Conservation (phyloP, 2,797 vertebrate species). For the Melanotaenia nigrans region DNA sequence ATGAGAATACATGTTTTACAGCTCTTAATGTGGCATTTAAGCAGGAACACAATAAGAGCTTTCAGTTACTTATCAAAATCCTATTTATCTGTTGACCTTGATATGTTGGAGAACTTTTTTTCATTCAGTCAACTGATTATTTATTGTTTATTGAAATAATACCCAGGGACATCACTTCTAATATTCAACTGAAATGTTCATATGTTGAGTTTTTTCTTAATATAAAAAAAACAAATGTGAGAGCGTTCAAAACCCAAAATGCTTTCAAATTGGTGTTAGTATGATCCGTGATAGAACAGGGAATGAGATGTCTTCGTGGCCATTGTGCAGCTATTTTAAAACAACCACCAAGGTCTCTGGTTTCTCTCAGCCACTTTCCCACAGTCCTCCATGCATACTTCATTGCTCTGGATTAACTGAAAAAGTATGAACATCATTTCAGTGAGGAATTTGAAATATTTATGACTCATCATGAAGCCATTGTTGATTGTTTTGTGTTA, state of each 20-base stretch:
- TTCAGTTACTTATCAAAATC: slow-evolving; percentile 6
- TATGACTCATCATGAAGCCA: neutral
- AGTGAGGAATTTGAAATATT: slow-evolving; percentile 1
- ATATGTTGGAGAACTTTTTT: slow-evolving; percentile 12
- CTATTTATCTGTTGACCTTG: slow-evolving; percentile 13
- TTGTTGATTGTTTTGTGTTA: neutral
- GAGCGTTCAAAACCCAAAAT: slow-evolving; percentile 60
- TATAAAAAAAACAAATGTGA: neutral
- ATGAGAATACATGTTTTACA: neutral
- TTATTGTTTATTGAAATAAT: slow-evolving; percentile 26
- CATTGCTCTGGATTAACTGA: slow-evolving; percentile 28
- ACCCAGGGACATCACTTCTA: slow-evolving; percentile 19
- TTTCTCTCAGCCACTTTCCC: slow-evolving; percentile 54
- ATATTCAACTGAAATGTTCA: slow-evolving; percentile 29
- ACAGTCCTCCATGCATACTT: slow-evolving; percentile 35
- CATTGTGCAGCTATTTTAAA: slow-evolving; percentile 62
- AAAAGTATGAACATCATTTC: neutral
- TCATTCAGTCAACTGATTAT: slow-evolving; percentile 18
- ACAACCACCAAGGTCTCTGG: slow-evolving; percentile 40
- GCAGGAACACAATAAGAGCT: neutral
- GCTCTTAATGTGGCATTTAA: neutral
- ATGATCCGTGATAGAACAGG: slow-evolving; percentile 41
- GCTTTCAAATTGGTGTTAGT: slow-evolving; percentile 47
- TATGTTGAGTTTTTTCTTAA: no score
- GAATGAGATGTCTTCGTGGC: slow-evolving; percentile 40